Percentiles rank a stretch among this genome's conserved stretches.
Conservation (phyloP, 2,888 invertebrate genomes). For the Steinernema carpocapsae region DNA sequence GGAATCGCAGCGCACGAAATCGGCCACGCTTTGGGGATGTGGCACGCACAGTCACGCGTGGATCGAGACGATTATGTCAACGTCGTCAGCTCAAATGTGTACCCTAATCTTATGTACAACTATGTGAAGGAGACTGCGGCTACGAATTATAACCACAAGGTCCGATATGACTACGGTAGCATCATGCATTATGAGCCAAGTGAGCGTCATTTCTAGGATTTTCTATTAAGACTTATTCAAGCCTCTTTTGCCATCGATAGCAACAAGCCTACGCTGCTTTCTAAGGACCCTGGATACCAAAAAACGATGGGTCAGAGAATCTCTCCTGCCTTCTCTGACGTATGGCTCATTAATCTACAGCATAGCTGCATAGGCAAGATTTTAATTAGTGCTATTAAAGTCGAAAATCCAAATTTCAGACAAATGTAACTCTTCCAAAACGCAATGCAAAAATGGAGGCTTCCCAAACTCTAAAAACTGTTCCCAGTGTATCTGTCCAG, state of each 20-base stretch:
- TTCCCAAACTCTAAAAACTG: slow-evolving; percentile 58
- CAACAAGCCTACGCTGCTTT: slow-evolving; percentile 42
- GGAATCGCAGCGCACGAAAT: slow-evolving; percentile 64
- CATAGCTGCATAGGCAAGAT: slow-evolving; percentile 58
- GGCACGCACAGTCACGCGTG: slow-evolving; percentile 60
- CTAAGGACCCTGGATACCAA: slow-evolving; percentile 42
- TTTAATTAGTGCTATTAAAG: neutral
- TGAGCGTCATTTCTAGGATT: neutral
- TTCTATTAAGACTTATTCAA: neutral
- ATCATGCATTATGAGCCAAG: slow-evolving; percentile 38
- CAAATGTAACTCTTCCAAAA: slow-evolving; percentile 40
- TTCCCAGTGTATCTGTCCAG: slow-evolving; percentile 57
- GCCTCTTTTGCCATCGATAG: slow-evolving; percentile 25
- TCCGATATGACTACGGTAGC: slow-evolving; percentile 64
- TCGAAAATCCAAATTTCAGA: slow-evolving; percentile 3
- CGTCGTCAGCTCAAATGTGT: slow-evolving; percentile 35
- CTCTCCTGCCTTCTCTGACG: slow-evolving; percentile 9
- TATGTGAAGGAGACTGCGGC: slow-evolving; percentile 58
- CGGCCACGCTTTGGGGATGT: slow-evolving; percentile 62
- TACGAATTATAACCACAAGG: slow-evolving; percentile 61
- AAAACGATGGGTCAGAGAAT: slow-evolving; percentile 17
- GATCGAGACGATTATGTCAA: slow-evolving; percentile 56
- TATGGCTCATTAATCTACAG: slow-evolving; percentile 45
- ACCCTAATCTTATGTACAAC: slow-evolving; percentile 45
- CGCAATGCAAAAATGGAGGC: slow-evolving; percentile 60